A percentile compares a stretch with the other conserved stretches of the same genome.
Conservation (phyloP, 2,113 vertebrate species). For the Bos indicus region DNA sequence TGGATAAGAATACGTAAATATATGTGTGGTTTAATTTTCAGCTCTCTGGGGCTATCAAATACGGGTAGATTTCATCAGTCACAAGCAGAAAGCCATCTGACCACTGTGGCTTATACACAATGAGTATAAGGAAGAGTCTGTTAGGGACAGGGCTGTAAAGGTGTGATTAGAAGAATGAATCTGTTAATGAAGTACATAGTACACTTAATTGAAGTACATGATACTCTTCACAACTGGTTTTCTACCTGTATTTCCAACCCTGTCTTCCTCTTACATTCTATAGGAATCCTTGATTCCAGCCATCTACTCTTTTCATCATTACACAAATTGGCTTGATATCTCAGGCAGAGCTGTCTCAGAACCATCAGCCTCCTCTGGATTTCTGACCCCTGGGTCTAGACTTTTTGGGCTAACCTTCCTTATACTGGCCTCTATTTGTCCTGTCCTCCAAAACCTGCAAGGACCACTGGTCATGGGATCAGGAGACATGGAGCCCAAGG, state of each 20-base stretch:
- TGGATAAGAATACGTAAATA: not conserved
- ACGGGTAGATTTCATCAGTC: not conserved
- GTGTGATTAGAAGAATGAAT: not conserved
- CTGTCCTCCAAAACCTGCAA: not conserved
- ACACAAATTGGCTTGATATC: not conserved
- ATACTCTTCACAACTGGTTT: not conserved
- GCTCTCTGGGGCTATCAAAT: not conserved
- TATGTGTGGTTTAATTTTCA: not conserved
- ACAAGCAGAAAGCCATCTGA: not conserved
- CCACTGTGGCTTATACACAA: not conserved
- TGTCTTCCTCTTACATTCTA: not conserved
- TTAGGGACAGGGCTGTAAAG: not conserved
- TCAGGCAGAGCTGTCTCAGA: not conserved
- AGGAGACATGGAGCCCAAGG: not conserved
- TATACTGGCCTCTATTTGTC: not conserved
- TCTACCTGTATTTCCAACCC: not conserved
- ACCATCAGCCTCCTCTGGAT: not conserved
- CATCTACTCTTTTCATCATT: not conserved
- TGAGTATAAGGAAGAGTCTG: accelerated
- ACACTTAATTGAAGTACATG: not conserved
- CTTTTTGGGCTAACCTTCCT: not conserved
- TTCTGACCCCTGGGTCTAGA: not conserved
- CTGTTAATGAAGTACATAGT: not conserved
- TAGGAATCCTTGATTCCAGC: not conserved
- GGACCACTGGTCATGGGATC: not conserved